Evolutionary conservation across 37 sponge, comb jelly and placozoan genomes (phyloP).

Genomic region (Haliclona indistincta): DNA sequence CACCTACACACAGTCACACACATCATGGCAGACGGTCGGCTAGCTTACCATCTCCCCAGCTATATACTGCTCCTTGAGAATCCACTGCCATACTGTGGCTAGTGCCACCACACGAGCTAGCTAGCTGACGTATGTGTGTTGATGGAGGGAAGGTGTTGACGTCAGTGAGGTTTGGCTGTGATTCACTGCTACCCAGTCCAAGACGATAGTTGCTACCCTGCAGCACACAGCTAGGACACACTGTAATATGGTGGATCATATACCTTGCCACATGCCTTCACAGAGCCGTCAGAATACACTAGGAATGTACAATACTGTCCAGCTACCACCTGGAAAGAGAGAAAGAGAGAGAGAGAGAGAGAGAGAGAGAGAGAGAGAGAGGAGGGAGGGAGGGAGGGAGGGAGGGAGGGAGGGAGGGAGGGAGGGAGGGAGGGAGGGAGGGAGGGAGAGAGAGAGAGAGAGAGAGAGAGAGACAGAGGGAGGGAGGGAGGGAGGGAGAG

Average conservation of each 20-base stretch:
- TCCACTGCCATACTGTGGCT: conserved; percentile 85
- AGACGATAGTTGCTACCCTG: conserved; percentile 86
- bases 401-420: conserved; percentile 20
- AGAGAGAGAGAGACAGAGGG: not conserved
- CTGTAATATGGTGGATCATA: conserved; percentile 12
- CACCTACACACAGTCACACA: conserved; percentile 37
- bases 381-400: conserved; percentile 4
- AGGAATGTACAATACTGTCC: conserved; percentile 92
- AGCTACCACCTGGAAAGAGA: conserved; percentile 69
- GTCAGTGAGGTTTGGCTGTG: conserved; percentile 43
- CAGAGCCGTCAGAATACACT: conserved; percentile 62
- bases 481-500: not conserved
- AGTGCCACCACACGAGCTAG: conserved; percentile 78
- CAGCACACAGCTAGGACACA: not conserved
- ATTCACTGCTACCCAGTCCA: conserved; percentile 74
- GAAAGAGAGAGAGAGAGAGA: conserved; percentile 10
- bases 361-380: not conserved
- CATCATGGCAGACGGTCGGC: no score
- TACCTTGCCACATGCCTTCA: conserved; percentile 93
- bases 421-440: conserved; percentile 1
- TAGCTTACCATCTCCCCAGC: conserved; percentile 93
- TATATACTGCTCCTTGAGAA: conserved; percentile 73
- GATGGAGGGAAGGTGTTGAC: conserved; percentile 52
- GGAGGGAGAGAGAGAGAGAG: not conserved
- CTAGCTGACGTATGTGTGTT: conserved; percentile 28